These are phyloP conservation scores for Odobenus rosmarus DNA, from an alignment of 2,113 vertebrate species.

Conservation along the genomic window DNA sequence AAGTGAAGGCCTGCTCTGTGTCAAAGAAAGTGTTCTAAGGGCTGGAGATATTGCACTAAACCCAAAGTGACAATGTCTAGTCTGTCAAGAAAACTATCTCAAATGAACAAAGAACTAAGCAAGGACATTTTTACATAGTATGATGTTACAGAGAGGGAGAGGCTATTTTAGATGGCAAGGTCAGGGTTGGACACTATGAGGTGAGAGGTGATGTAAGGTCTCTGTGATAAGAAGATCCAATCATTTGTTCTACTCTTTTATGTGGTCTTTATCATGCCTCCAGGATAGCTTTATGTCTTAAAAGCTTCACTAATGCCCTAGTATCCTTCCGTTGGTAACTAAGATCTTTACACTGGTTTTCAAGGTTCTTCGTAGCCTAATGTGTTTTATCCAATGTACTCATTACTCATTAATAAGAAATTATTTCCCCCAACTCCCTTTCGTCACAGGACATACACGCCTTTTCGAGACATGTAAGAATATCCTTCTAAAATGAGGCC, in stretches of 20 bases:
- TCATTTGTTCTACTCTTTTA: background rate
- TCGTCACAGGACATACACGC: fast-evolving
- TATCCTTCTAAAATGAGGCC: background rate
- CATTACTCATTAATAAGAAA: background rate
- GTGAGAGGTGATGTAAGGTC: background rate
- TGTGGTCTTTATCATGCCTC: background rate
- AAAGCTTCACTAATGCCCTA: background rate
- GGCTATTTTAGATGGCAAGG: background rate
- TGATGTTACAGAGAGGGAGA: background rate
- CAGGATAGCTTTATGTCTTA: background rate
- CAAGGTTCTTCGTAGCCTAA: background rate
- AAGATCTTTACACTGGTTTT: background rate
- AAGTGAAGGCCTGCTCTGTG: background rate
- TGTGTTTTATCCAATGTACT: background rate
- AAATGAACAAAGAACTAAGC: background rate
- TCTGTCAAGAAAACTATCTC: background rate
- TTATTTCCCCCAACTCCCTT: background rate
- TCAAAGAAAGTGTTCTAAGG: background rate
- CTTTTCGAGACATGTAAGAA: background rate
- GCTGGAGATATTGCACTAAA: background rate
- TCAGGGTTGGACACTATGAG: background rate
- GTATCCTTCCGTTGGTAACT: background rate
- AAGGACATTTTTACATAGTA: background rate
- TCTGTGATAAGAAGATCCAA: background rate
- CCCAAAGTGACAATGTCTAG: background rate